These are phyloP conservation scores for Bujurquina vittata DNA, from an alignment of 2,113 vertebrate species.

Conservation along the genomic window DNA sequence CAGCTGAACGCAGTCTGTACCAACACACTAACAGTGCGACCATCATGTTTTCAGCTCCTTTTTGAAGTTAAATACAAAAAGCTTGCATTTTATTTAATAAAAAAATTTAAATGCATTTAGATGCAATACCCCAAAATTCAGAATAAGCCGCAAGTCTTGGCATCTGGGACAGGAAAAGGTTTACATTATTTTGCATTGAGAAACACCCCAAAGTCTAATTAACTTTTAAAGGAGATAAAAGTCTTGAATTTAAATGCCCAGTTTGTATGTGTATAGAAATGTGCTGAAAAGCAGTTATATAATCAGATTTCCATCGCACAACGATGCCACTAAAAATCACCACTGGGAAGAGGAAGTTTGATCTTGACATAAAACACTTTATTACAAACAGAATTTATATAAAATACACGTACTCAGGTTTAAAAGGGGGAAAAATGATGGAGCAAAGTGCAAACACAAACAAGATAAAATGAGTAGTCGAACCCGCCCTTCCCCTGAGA, in stretches of 20 bases:
- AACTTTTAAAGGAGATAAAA: fast-evolving
- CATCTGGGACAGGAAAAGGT: not conserved
- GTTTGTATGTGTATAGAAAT: not conserved
- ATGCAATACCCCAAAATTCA: not conserved
- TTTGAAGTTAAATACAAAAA: not conserved
- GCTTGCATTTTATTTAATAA: not conserved
- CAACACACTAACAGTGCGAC: not conserved
- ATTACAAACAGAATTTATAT: conserved; percentile 46
- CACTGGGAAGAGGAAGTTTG: fast-evolving
- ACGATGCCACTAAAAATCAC: not conserved
- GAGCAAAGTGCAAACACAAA: not conserved
- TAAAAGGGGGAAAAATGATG: not conserved
- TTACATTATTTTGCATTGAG: not conserved
- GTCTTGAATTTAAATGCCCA: not conserved
- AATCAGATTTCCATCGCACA: not conserved
- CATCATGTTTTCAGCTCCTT: not conserved
- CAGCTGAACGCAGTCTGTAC: fast-evolving
- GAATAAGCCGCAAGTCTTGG: too few species aligned
- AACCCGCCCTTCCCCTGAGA: not conserved
- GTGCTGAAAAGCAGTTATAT: not conserved
- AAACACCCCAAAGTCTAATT: not conserved
- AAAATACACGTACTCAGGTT: not conserved
- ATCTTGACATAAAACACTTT: conserved; percentile 36
- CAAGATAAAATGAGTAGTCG: conserved; percentile 8
- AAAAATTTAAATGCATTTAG: not conserved